Percentiles rank a stretch among this genome's conserved stretches.
Evolutionary conservation across 1,140 invertebrate genomes (phyloP).

Genomic region (Brachionus asplanchnoidis): DNA sequence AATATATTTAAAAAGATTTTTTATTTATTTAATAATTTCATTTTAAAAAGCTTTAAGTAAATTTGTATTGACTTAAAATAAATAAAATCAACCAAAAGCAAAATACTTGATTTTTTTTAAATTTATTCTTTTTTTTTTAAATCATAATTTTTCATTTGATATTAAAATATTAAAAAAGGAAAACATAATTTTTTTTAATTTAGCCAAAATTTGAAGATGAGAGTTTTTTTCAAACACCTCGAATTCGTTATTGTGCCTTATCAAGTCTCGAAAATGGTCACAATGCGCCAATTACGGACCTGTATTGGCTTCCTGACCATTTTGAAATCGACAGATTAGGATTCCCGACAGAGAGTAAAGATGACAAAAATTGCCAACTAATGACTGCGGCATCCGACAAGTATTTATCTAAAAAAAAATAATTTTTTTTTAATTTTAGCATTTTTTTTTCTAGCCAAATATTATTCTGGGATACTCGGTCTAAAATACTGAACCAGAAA

Average conservation of each 20-base stretch:
- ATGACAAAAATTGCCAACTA: conserved; percentile 49
- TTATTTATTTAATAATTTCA: too few relatives aligned
- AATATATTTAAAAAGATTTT: too few relatives aligned
- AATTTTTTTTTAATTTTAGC: conserved; percentile 44
- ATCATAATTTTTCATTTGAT: too few relatives aligned
- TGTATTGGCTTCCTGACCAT: conserved; percentile 57
- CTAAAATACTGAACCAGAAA: conserved; percentile 49
- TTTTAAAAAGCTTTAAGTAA: too few relatives aligned
- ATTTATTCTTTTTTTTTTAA: too few relatives aligned
- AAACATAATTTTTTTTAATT: neutral
- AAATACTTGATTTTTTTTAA: too few relatives aligned
- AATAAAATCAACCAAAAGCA: too few relatives aligned
- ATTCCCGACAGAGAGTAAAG: conserved; percentile 53
- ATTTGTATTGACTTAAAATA: too few relatives aligned
- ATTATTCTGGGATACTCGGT: conserved; percentile 55
- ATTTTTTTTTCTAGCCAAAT: conserved; percentile 45
- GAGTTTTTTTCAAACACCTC: conserved; percentile 53
- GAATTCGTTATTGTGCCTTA: conserved; percentile 48
- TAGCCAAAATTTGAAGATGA: conserved; percentile 52
- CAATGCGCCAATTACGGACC: conserved; percentile 52
- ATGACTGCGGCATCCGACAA: conserved; percentile 55
- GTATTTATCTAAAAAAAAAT: conserved; percentile 46
- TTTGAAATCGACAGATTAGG: conserved; percentile 56
- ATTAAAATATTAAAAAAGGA: neutral
- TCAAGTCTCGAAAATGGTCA: conserved; percentile 57